Base-by-base conservation (phyloP, 2,113 vertebrate genomes). In the Urocynchramus pylzowi region DNA sequence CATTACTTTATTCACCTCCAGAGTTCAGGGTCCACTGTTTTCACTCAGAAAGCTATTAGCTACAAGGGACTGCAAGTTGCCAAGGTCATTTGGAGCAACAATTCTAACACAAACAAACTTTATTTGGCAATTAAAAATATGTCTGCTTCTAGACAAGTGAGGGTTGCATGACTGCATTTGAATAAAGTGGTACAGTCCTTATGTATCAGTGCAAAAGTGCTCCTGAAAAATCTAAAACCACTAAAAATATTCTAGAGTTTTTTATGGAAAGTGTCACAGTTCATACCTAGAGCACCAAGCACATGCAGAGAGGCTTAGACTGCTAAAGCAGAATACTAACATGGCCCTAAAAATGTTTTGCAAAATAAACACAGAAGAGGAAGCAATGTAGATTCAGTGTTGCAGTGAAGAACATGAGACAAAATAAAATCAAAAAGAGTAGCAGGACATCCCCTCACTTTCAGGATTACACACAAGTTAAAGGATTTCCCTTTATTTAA, bases 41-140 rank as follows among this genome's bases (percentile, higher is more conserved):
- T 18, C 57, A 33, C 83, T 92, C 90, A 88, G 63, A 85, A 90
- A 79, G 82, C 56, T 79, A 30, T 92, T 91, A 90, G 73, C 70
- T 83, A 47, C 56, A 87, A 30, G 14, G n/a, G 47, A 85, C 57
- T 81, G 50, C 71, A 85, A 82, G 78, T 67, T 87, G 39, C 41
- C 61, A 71, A 23, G 57, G 88, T 87, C 75, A 79, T 92, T 70
- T 64, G 8, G 35, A 83, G 57, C 44, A 70, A 49, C 64, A 54
- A 27, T 56, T 86, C 21, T 42, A 81, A 85, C 16, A 63, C 45
- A 82, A 93, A 87, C 31, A 74, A 92, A 92, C 47, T 78, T 78
- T 64, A 44, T 41, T 82, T 59, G 63, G 50, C 39, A 79, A 79
- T 75, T 47, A 87, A 84, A 91, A 88, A 70, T 61, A 70, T 10